Conservation (phyloP, 2,113 vertebrate genomes). For the Apteryx owenii region DNA sequence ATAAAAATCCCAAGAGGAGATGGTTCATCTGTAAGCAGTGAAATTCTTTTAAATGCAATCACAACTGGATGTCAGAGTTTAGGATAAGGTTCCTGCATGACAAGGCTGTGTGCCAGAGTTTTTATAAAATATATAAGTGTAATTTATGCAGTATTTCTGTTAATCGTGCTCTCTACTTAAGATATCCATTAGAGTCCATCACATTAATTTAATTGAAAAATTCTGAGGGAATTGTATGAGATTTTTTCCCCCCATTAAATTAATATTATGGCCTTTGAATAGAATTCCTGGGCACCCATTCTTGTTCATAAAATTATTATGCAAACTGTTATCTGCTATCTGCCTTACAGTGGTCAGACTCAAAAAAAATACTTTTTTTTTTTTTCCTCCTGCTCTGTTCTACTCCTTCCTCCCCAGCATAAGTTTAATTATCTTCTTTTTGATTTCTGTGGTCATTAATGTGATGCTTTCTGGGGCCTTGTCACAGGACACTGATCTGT, state of each 20-base stretch:
- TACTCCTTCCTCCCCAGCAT: background rate
- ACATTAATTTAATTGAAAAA: conserved; percentile 78
- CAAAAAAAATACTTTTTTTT: background rate
- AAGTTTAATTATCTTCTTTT: conserved; percentile 54
- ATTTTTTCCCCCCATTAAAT: conserved; percentile 72
- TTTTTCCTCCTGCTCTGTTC: background rate
- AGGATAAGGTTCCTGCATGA: conserved; percentile 20
- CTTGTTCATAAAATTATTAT: conserved; percentile 71
- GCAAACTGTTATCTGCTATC: conserved; percentile 65
- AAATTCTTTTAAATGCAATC: conserved; percentile 66
- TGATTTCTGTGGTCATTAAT: conserved; percentile 30
- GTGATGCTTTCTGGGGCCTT: background rate
- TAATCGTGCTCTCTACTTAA: conserved; percentile 66
- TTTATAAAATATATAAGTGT: conserved; percentile 52
- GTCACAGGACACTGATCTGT: background rate
- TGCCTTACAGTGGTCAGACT: background rate
- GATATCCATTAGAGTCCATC: conserved; percentile 72
- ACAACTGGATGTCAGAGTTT: conserved; percentile 60
- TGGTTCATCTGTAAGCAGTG: conserved; percentile 41
- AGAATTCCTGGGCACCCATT: conserved; percentile 66
- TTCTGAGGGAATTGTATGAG: conserved; percentile 75
- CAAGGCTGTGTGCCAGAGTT: conserved; percentile 36
- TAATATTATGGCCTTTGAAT: conserved; percentile 73
- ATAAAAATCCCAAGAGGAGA: conserved; percentile 21
- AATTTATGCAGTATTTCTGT: conserved; percentile 71